Evolutionary conservation across 2,888 invertebrate species (phyloP).

Genomic region (Eristalis arbustorum): DNA sequence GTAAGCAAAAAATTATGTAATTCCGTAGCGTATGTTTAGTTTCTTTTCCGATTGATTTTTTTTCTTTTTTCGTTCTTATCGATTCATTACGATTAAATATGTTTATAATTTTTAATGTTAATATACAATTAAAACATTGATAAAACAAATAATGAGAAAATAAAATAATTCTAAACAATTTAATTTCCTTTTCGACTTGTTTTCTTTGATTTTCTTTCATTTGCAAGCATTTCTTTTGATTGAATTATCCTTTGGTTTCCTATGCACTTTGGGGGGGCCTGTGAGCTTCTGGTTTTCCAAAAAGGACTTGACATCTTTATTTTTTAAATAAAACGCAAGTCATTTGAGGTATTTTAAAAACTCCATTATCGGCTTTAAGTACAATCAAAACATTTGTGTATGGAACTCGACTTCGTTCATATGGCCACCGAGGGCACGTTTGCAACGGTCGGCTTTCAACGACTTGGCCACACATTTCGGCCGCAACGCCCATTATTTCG

Average conservation of each 20-base stretch:
- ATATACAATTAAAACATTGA: slow-evolving; percentile 37
- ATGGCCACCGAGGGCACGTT: too few species aligned
- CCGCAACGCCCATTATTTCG: too few species aligned
- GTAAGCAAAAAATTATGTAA: not conserved
- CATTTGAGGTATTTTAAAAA: too few species aligned
- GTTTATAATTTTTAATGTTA: slow-evolving; percentile 58
- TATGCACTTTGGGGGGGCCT: not conserved
- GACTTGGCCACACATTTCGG: too few species aligned
- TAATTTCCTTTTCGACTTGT: slow-evolving; percentile 38
- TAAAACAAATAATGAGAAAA: slow-evolving; percentile 27
- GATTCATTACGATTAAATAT: slow-evolving; percentile 46
- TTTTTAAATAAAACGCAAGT: too few species aligned
- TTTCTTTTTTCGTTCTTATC: slow-evolving; percentile 19
- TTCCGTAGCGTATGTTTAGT: not conserved
- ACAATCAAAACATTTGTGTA: too few species aligned
- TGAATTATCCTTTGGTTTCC: not conserved
- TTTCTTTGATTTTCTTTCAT: slow-evolving; percentile 20
- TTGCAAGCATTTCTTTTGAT: slow-evolving; percentile 13
- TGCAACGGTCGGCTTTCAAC: too few species aligned
- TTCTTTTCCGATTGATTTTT: slow-evolving; percentile 14
- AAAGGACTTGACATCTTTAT: too few species aligned
- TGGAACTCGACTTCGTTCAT: too few species aligned
- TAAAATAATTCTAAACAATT: slow-evolving; percentile 60
- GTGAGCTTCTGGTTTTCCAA: too few species aligned
- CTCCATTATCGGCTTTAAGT: too few species aligned